Conservation (phyloP, 2,888 invertebrate genomes). For the Mylabris sibirica region DNA sequence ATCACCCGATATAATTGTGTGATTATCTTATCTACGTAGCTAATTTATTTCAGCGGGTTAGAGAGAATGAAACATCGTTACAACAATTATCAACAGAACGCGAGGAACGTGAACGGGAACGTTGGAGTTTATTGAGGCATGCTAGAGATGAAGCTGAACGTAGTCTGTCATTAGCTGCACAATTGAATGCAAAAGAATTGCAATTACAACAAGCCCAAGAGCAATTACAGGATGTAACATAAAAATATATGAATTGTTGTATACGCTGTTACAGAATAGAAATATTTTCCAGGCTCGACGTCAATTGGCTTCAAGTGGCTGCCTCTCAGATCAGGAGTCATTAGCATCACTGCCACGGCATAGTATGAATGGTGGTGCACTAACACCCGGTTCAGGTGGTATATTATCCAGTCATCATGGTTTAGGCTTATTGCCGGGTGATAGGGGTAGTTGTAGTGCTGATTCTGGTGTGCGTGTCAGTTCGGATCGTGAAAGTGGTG, state of each 20-base stretch:
- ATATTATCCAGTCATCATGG: slow-evolving; percentile 64
- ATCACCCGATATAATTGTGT: slow-evolving; percentile 6
- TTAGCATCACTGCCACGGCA: slow-evolving; percentile 73
- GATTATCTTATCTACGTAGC: slow-evolving; percentile 42
- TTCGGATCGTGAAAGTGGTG: slow-evolving; percentile 82
- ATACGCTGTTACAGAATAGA: not conserved
- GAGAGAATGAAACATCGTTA: slow-evolving; percentile 78
- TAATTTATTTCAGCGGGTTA: slow-evolving; percentile 70
- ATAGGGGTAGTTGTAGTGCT: slow-evolving; percentile 85
- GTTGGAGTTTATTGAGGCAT: slow-evolving; percentile 86
- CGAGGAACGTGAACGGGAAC: slow-evolving; percentile 84
- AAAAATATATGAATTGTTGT: not conserved
- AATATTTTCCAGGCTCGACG: slow-evolving; percentile 68
- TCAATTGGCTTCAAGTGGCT: slow-evolving; percentile 78
- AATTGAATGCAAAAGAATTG: slow-evolving; percentile 85
- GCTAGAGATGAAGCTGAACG: slow-evolving; percentile 91
- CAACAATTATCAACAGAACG: slow-evolving; percentile 68
- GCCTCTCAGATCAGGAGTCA: slow-evolving; percentile 83
- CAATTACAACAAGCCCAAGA: slow-evolving; percentile 86
- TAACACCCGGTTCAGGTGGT: slow-evolving; percentile 68
- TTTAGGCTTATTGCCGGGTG: slow-evolving; percentile 65
- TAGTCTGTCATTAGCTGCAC: slow-evolving; percentile 84
- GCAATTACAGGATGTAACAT: slow-evolving; percentile 79
- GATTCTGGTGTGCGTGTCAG: slow-evolving; percentile 86
- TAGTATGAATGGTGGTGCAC: slow-evolving; percentile 68